Base-by-base conservation (phyloP, 1,140 invertebrate genomes). In the Hermatobates lingyangjiaoensis region DNA sequence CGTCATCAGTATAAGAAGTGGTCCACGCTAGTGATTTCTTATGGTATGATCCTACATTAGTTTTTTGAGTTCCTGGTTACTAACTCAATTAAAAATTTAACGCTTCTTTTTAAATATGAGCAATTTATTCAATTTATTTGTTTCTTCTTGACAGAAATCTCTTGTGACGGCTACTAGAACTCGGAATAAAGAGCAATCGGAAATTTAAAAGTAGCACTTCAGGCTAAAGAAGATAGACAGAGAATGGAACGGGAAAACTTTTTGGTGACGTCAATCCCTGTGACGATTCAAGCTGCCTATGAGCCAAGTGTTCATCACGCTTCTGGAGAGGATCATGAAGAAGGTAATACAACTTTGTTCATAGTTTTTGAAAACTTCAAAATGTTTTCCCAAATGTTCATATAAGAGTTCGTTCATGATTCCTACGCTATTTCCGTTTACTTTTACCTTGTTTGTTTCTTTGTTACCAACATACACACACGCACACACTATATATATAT, bases 141-240 rank as follows among this genome's bases (percentile, higher is more conserved):
- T 7, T 10, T 34, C 30, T 70, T 86, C 93, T 64, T 88, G 93
- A 72, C 67, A 96, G 87, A 77, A 87, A 63, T 94, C 93, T 14
- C 72, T 98, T 60, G 94, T 99, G 18, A 97, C 95, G 26, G 93
- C 95, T 1, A 98, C 93, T 0, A 96, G 97, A 65, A 98, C 94
- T 0, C 75, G 95, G 21, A 91, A 97, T 60, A 98, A 98, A 64
- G 92, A 98, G 64, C 93, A 98, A 67, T 95, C 95, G 30, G 96
- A 99, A 69, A 77, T 96, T 92, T 98, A 28, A 86, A 93, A 62
- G 80, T 82, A 65, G 95, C 93, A 14, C 69, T 98, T 15, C 82
- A 94, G 64, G 88, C 90, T 26, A 87, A 96, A 62, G 89, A 97
- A 63, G 91, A 97, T 63, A 90, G 94, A 60, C 89, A 93, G 63